A percentile compares a stretch with the other conserved stretches of the same genome.
Conservation (phyloP, 2,797 vertebrate species). For the Menidia menidia region DNA sequence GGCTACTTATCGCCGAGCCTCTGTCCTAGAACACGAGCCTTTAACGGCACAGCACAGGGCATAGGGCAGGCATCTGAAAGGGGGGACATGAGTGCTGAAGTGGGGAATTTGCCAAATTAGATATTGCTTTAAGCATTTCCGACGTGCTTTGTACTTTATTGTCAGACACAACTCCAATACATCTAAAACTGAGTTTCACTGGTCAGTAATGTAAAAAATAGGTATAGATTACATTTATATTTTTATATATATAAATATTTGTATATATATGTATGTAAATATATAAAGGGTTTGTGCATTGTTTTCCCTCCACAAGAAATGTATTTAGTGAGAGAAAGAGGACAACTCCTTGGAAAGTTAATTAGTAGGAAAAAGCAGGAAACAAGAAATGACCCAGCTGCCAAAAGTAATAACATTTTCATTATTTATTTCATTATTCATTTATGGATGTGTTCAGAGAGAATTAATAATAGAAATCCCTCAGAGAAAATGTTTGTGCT, state of each 20-base stretch:
- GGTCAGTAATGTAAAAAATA: constrained; percentile 13
- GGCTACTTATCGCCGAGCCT: constrained; percentile 78
- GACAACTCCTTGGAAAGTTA: constrained; percentile 86
- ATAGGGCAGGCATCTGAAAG: constrained; percentile 67
- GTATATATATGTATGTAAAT: neutral
- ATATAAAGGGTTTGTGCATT: constrained; percentile 23
- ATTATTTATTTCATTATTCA: constrained; percentile 87
- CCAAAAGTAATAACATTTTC: constrained; percentile 85
- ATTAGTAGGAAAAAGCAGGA: constrained; percentile 82
- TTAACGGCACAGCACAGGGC: constrained; percentile 73
- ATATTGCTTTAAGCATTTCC: constrained; percentile 27
- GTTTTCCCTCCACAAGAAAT: constrained; percentile 62
- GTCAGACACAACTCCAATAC: constrained; percentile 11
- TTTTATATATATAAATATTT: neutral
- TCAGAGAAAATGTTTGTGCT: constrained; percentile 80
- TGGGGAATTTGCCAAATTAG: constrained; percentile 48
- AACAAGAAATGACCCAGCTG: constrained; percentile 83
- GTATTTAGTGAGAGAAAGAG: constrained; percentile 76
- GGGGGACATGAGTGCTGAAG: constrained; percentile 58
- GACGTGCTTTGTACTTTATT: constrained; percentile 21
- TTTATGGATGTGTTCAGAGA: constrained; percentile 86
- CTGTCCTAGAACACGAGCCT: constrained; percentile 71
- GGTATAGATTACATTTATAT: neutral
- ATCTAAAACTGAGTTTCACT: neutral
- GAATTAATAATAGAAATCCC: constrained; percentile 86